Conservation (phyloP, 2,888 invertebrate species). For the Miltochrista miniata region DNA sequence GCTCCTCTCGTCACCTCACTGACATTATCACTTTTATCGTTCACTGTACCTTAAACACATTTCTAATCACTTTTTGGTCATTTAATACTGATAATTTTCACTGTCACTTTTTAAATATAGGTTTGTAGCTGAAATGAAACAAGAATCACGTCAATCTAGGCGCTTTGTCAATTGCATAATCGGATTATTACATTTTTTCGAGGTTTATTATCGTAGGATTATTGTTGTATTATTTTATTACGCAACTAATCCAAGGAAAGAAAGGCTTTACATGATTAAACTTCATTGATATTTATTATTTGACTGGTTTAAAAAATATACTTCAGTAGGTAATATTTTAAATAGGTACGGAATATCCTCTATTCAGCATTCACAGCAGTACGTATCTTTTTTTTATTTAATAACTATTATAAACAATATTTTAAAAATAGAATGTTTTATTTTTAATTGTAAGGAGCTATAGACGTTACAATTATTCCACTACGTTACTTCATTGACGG, state of each 20-base stretch:
- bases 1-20: slow-evolving; percentile 67
- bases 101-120: slow-evolving; percentile 36
- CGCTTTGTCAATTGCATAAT: slow-evolving; percentile 48
- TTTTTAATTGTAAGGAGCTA: slow-evolving; percentile 8
- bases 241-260: background rate
- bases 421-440: background rate
- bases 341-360: too few relatives aligned
- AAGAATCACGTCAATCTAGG: slow-evolving; percentile 36
- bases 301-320: background rate
- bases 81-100: slow-evolving; percentile 55
- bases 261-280: background rate
- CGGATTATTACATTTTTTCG: slow-evolving; percentile 34
- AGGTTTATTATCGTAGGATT: slow-evolving; percentile 17
- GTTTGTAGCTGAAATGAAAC: slow-evolving; percentile 42
- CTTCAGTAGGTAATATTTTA: too few relatives aligned
- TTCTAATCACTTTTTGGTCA: slow-evolving; percentile 48
- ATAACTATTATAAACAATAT: background rate
- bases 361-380: background rate
- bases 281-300: background rate
- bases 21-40: slow-evolving; percentile 58
- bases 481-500: background rate
- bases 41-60: slow-evolving; percentile 59
- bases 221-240: background rate
- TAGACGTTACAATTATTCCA: background rate
- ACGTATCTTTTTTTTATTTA: background rate